Conservation (phyloP, 2,113 vertebrate species). For the Athene noctua region DNA sequence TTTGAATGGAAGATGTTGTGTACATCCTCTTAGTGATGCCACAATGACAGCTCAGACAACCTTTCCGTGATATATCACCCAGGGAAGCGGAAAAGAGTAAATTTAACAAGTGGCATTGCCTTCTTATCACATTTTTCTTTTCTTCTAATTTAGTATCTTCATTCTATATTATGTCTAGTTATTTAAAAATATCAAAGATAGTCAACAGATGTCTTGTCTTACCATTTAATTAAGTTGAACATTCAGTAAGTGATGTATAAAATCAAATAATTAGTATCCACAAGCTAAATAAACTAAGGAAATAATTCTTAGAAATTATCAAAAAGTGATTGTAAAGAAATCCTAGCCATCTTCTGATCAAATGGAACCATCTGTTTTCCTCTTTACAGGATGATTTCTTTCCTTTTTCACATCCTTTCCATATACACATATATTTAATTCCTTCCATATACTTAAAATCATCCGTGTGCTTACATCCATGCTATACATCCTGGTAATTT, state of each 20-base stretch:
- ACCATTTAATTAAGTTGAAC: neutral
- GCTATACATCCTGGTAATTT: neutral
- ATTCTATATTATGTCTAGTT: neutral
- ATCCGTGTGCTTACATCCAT: neutral
- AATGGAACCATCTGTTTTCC: neutral
- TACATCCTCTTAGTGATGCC: conserved; percentile 53
- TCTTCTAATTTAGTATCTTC: conserved; percentile 19
- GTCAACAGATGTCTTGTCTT: conserved; percentile 6
- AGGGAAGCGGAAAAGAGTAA: conserved; percentile 1
- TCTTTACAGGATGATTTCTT: neutral
- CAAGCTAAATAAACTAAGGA: neutral
- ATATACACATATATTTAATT: neutral
- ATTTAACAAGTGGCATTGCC: conserved; percentile 65
- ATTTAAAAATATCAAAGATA: conserved; percentile 15
- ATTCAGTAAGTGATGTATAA: neutral
- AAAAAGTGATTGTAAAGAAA: neutral
- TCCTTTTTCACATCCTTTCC: neutral
- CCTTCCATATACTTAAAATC: neutral
- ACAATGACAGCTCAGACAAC: conserved; percentile 54
- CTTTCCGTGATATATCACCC: conserved; percentile 41
- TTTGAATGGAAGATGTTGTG: conserved; percentile 62
- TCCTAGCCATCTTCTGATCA: neutral
- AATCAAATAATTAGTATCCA: neutral
- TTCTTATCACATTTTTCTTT: conserved; percentile 36
- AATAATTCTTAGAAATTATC: neutral